These are phyloP conservation scores for Megaceryle alcyon DNA, from an alignment of 2,797 vertebrate genomes.

Conservation along the genomic window DNA sequence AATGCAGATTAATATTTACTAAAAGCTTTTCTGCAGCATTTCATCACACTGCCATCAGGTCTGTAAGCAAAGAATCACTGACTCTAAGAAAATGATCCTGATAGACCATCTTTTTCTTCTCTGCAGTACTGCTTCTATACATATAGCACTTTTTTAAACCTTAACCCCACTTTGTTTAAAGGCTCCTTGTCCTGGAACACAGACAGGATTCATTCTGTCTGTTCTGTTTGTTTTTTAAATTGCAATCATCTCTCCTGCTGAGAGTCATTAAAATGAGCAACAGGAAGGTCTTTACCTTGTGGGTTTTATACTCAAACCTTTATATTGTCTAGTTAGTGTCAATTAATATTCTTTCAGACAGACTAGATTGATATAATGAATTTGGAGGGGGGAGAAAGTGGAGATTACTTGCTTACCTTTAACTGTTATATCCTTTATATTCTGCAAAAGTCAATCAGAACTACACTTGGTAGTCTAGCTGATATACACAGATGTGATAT, in stretches of 20 bases:
- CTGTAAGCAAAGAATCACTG: constrained; percentile 1
- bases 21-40: constrained; percentile 14
- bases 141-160: not conserved
- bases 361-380: not conserved
- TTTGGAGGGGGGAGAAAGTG: fast-evolving
- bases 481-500: not conserved
- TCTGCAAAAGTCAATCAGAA: not conserved
- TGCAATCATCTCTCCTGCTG: constrained; percentile 15
- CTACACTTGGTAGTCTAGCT: not conserved
- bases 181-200: not conserved
- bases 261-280: constrained; percentile 9
- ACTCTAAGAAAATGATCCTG: not conserved
- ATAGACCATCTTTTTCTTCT: not conserved
- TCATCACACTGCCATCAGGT: not conserved
- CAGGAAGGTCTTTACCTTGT: not conserved
- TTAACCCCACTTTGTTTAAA: not conserved
- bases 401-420: not conserved
- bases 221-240: constrained; percentile 26
- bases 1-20: constrained; percentile 18
- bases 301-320: not conserved
- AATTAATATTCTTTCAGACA: not conserved
- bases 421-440: not conserved
- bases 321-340: not conserved
- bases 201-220: constrained; percentile 22
- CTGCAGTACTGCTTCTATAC: not conserved